Conservation (phyloP, 2,797 vertebrate genomes). For the Gymnocypris eckloni region DNA sequence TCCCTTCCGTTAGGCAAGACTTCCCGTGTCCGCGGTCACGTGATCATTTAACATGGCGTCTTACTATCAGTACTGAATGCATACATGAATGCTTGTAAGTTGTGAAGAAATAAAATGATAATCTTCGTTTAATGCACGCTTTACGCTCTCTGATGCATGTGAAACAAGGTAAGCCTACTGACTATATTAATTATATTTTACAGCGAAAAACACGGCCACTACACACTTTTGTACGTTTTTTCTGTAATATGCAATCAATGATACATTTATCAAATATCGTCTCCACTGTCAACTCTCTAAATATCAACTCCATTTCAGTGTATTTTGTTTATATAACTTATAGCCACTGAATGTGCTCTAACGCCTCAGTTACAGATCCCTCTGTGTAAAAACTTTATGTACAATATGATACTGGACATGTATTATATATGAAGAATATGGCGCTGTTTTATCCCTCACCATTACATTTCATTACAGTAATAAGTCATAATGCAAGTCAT, state of each 20-base stretch:
- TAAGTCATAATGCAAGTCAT: background rate
- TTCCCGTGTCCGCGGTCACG: background rate
- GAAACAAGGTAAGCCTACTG: background rate
- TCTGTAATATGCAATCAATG: background rate
- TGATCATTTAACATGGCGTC: conserved; percentile 53
- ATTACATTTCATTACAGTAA: background rate
- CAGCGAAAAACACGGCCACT: background rate
- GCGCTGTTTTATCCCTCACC: background rate
- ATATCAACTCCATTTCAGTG: background rate
- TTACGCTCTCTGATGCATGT: background rate
- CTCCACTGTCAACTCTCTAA: background rate
- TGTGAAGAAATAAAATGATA: background rate
- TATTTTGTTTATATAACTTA: background rate
- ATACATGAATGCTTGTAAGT: background rate
- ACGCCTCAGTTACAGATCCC: background rate
- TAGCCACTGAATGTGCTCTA: background rate
- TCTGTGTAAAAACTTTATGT: background rate
- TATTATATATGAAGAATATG: background rate
- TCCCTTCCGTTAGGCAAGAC: conserved; percentile 22
- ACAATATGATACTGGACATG: background rate
- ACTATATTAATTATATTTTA: background rate
- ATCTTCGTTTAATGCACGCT: background rate
- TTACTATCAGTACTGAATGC: background rate
- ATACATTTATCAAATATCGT: background rate
- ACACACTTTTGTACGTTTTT: background rate